Percentiles rank a stretch among this genome's conserved stretches.
Evolutionary conservation across 1,140 invertebrate species (phyloP).

Genomic region (Ephestia elutella): DNA sequence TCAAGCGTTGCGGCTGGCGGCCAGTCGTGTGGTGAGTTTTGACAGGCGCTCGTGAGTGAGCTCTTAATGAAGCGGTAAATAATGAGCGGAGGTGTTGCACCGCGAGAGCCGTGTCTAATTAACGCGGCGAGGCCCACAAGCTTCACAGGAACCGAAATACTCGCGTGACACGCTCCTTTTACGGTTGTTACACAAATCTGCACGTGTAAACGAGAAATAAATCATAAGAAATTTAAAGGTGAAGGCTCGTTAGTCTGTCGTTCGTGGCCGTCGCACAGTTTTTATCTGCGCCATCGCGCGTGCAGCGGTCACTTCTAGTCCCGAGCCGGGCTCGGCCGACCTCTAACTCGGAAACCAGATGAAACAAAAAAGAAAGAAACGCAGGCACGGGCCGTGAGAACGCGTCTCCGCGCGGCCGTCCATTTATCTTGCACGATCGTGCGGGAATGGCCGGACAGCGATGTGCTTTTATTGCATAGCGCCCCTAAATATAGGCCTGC

Average conservation of each 20-base stretch:
- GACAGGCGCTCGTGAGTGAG: constrained; percentile 61
- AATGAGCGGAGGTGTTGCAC: constrained; percentile 65
- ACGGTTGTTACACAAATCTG: constrained; percentile 6
- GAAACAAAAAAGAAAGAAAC: constrained; percentile 64
- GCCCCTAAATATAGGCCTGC: constrained; percentile 66
- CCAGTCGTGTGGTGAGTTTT: constrained; percentile 60
- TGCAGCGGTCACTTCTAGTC: constrained; percentile 64
- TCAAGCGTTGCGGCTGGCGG: constrained; percentile 43
- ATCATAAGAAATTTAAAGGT: constrained; percentile 22
- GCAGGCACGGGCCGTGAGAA: constrained; percentile 71
- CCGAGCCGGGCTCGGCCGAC: constrained; percentile 48
- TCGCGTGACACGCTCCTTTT: constrained; percentile 17
- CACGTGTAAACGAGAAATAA: neutral
- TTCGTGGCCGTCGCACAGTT: constrained; percentile 43
- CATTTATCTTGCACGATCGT: constrained; percentile 72
- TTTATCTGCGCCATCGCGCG: constrained; percentile 56
- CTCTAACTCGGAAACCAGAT: constrained; percentile 69
- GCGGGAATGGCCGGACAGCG: constrained; percentile 61
- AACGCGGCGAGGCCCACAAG: constrained; percentile 35
- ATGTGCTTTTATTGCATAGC: constrained; percentile 70
- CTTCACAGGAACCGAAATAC: constrained; percentile 22
- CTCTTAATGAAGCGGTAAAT: constrained; percentile 73
- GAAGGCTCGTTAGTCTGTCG: constrained; percentile 45
- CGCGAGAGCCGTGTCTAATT: constrained; percentile 62
- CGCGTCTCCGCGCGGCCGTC: constrained; percentile 61